Evolutionary conservation across 2,113 vertebrate genomes (phyloP).

Genomic region (Sinocyclocheilus maitianheensis): DNA sequence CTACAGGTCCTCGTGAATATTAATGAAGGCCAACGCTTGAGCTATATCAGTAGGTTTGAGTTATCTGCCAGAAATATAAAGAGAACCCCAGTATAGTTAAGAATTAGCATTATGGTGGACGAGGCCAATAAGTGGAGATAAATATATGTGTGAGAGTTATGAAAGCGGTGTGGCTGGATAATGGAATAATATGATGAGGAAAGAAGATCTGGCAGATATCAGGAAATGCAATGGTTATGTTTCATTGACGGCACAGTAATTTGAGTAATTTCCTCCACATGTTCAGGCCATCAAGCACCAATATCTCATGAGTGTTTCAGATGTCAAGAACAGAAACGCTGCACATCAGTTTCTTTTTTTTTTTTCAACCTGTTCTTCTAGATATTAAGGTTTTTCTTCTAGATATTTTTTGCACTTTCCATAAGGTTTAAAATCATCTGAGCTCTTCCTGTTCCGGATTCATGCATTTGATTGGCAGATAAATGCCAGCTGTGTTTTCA

Average conservation of each 20-base stretch:
- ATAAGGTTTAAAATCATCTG: background rate
- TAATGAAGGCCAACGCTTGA: slow-evolving; percentile 67
- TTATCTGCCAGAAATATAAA: slow-evolving; percentile 72
- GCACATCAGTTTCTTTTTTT: background rate
- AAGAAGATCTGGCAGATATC: background rate
- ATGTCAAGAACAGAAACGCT: background rate
- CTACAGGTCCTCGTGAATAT: slow-evolving; percentile 72
- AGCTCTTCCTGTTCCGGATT: background rate
- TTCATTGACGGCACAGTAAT: background rate
- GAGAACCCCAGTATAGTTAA: slow-evolving; percentile 74
- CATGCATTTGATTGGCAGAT: background rate
- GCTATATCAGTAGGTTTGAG: slow-evolving; percentile 73
- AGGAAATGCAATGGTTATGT: background rate
- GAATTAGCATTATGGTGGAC: slow-evolving; percentile 58
- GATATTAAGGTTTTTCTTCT: background rate
- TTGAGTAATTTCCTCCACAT: background rate
- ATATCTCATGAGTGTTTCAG: background rate
- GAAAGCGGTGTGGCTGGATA: background rate
- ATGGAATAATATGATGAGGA: slow-evolving; percentile 1
- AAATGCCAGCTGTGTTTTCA: background rate
- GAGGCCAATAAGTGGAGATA: slow-evolving; percentile 58
- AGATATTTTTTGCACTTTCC: too few species aligned
- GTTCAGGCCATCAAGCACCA: background rate
- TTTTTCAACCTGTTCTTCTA: background rate
- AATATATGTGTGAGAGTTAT: slow-evolving; percentile 12